Conservation (phyloP, 2,888 invertebrate genomes). For the Leucoma salicis region DNA sequence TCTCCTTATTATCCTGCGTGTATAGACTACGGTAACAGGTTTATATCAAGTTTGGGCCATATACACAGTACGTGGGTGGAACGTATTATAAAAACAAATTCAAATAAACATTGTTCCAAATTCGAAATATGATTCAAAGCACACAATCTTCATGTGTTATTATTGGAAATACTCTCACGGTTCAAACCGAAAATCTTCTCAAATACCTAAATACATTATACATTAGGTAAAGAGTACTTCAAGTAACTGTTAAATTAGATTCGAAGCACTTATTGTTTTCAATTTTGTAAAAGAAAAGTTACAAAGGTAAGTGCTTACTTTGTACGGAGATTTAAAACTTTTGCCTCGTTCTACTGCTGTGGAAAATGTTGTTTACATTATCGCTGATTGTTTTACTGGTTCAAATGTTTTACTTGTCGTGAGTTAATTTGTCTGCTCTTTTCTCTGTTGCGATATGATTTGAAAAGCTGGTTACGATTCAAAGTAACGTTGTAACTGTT, state of each 20-base stretch:
- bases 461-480: too few species aligned
- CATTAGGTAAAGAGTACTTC: conserved; percentile 9
- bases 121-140: neutral
- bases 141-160: neutral
- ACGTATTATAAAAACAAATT: too few species aligned
- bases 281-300: conserved; percentile 34
- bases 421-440: neutral
- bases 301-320: conserved; percentile 17
- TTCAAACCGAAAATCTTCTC: neutral
- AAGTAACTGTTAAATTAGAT: conserved; percentile 22
- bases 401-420: conserved; percentile 1
- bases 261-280: conserved; percentile 27
- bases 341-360: conserved; percentile 1
- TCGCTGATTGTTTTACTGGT: neutral
- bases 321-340: conserved; percentile 9
- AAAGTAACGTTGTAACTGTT: too few species aligned
- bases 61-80: too few species aligned
- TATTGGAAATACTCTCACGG: neutral
- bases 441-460: too few species aligned
- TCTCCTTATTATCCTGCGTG: too few species aligned
- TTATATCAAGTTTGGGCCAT: too few species aligned
- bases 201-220: conserved; percentile 10
- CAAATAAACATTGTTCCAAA: too few species aligned
- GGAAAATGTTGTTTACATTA: conserved; percentile 3
- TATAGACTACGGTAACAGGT: too few species aligned